phyloP scores from a whole-genome alignment of 2,797 vertebrate species.

The Sebastes taczanowskii region DNA sequence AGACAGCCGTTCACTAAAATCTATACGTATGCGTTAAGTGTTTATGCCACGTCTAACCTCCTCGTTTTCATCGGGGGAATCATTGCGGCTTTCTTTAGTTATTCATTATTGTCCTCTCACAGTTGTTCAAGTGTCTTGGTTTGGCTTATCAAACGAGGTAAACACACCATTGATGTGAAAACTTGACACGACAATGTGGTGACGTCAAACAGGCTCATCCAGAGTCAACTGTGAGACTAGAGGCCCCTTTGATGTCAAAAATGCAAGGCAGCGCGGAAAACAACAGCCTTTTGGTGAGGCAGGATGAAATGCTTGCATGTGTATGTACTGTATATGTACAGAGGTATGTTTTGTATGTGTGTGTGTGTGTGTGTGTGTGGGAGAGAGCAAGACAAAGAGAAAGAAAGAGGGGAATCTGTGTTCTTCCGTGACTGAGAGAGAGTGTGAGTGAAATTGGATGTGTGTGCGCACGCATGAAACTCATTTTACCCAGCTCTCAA shows the following conservation, averaged over 20 bases:
- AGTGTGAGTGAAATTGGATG: constrained; percentile 65
- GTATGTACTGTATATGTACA: constrained; percentile 51
- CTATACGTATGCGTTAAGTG: constrained; percentile 36
- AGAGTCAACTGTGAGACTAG: constrained; percentile 74
- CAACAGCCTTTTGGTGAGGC: constrained; percentile 60
- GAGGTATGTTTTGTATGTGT: constrained; percentile 21
- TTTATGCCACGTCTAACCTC: constrained; percentile 43
- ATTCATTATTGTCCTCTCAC: constrained; percentile 60
- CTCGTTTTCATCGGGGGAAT: constrained; percentile 49
- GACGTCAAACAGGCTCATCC: constrained; percentile 75
- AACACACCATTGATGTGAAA: constrained; percentile 71
- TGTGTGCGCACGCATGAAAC: constrained; percentile 70
- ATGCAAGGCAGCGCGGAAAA: constrained; percentile 68
- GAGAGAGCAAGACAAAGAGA: constrained; percentile 54
- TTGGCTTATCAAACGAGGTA: constrained; percentile 73
- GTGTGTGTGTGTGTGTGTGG: not conserved
- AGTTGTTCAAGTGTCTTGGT: constrained; percentile 59
- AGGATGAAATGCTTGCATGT: constrained; percentile 64
- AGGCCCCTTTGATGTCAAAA: constrained; percentile 74
- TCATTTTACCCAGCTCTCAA: constrained; percentile 77
- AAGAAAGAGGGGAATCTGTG: constrained; percentile 39
- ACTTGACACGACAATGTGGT: constrained; percentile 77
- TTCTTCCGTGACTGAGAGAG: constrained; percentile 42
- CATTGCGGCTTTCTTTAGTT: constrained; percentile 38
- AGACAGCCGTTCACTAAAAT: constrained; percentile 27